phyloP scores from a whole-genome alignment of 2,797 vertebrate genomes.

The Remorina albescens region DNA sequence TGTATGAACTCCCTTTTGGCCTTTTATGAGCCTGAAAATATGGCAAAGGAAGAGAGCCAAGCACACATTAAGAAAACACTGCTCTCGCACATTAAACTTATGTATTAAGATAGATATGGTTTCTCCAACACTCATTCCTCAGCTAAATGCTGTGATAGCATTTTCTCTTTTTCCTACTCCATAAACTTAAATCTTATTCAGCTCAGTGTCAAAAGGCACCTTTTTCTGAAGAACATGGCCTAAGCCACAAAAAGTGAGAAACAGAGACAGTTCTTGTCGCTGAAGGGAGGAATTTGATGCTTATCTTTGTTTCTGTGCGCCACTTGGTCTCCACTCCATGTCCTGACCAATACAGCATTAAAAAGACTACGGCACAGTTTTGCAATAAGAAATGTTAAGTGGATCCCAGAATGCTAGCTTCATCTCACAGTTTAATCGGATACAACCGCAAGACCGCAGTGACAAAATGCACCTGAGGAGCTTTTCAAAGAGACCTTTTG shows the following conservation, averaged over 20 bases:
- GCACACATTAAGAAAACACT: constrained; percentile 12
- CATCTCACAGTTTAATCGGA: constrained; percentile 70
- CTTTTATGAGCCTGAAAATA: constrained; percentile 43
- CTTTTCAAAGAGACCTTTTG: constrained; percentile 73
- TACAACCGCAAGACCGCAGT: constrained; percentile 53
- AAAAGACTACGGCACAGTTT: constrained; percentile 43
- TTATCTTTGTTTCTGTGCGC: constrained; percentile 73
- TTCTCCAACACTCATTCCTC: constrained; percentile 32
- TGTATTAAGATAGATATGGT: constrained; percentile 28
- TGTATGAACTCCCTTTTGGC: constrained; percentile 23
- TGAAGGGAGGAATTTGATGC: constrained; percentile 72
- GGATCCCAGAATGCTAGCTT: constrained; percentile 47
- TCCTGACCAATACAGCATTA: constrained; percentile 37
- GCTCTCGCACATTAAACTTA: constrained; percentile 11
- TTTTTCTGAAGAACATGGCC: constrained; percentile 27
- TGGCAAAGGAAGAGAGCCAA: constrained; percentile 24
- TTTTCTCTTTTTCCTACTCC: constrained; percentile 21
- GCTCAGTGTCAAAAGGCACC: constrained; percentile 41
- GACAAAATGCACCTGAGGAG: constrained; percentile 73
- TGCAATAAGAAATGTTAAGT: constrained; percentile 61
- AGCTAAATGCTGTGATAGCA: constrained; percentile 32
- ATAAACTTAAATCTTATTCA: constrained; percentile 62
- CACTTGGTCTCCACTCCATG: constrained; percentile 60
- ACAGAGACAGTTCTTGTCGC: constrained; percentile 74
- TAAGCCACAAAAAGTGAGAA: constrained; percentile 50